Conservation (phyloP, 2,797 vertebrate species). For the Merluccius polli region DNA sequence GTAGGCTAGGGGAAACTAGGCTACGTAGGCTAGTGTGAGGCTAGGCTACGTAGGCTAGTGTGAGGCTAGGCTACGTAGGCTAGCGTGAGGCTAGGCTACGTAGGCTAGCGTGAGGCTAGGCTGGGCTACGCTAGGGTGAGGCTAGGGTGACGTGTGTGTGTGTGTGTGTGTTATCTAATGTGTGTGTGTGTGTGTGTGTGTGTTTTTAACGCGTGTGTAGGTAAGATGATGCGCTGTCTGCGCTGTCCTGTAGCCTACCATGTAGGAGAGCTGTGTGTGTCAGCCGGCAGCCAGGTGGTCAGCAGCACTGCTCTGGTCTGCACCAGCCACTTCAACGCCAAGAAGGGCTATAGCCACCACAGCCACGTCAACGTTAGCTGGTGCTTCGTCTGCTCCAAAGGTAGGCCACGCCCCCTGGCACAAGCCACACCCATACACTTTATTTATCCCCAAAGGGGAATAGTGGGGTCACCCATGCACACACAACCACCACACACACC, state of each 20-base stretch:
- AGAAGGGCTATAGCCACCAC: conserved; percentile 92
- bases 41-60: background rate
- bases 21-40: background rate
- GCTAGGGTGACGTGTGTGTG: background rate
- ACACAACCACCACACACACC: too few relatives aligned
- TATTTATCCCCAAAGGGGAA: too few relatives aligned
- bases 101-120: background rate
- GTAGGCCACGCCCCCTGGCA: conserved; percentile 57
- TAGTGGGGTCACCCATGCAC: too few relatives aligned
- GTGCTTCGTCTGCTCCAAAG: conserved; percentile 99
- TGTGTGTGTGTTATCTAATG: background rate
- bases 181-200: background rate
- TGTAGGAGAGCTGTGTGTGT: conserved; percentile 84
- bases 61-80: background rate
- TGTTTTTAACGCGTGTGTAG: conserved; percentile 58
- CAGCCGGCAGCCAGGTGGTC: conserved; percentile 87
- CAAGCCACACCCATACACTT: too few relatives aligned
- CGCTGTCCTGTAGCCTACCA: conserved; percentile 95
- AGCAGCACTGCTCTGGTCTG: conserved; percentile 86
- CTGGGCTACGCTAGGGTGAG: background rate
- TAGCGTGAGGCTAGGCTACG: background rate
- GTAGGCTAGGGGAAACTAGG: background rate
- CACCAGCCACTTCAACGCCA: conserved; percentile 89
- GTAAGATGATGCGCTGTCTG: conserved; percentile 89
- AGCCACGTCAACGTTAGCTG: conserved; percentile 97